A percentile compares a stretch with the other conserved stretches of the same genome.
Conservation (phyloP, 2,113 vertebrate species). For the Clinocottus analis region DNA sequence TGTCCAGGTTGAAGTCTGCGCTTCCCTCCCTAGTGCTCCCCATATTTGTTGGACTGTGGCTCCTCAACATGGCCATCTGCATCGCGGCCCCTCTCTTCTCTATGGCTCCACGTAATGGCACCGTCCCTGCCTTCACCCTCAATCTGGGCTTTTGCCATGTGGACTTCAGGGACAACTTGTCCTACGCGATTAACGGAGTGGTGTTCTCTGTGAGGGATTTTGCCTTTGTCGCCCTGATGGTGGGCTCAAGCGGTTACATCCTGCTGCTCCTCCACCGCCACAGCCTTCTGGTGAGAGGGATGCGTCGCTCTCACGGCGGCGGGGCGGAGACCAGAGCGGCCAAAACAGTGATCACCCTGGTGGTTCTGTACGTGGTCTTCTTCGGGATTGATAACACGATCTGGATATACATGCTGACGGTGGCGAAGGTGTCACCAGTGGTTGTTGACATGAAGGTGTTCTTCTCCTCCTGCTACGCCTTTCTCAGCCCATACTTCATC, state of each 20-base stretch:
- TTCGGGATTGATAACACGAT: slow-evolving; percentile 86
- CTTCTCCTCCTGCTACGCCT: slow-evolving; percentile 85
- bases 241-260: slow-evolving; percentile 82
- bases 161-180: slow-evolving; percentile 81
- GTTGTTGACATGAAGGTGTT: slow-evolving; percentile 86
- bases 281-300: slow-evolving; percentile 65
- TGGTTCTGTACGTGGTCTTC: slow-evolving; percentile 82
- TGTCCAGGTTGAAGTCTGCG: slow-evolving; percentile 69
- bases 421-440: slow-evolving; percentile 79
- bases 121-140: slow-evolving; percentile 81
- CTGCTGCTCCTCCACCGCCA: slow-evolving; percentile 81
- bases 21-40: slow-evolving; percentile 76
- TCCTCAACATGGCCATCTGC: slow-evolving; percentile 84
- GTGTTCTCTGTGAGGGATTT: slow-evolving; percentile 81
- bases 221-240: slow-evolving; percentile 81
- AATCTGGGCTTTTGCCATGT: slow-evolving; percentile 84
- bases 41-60: slow-evolving; percentile 78
- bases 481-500: slow-evolving; percentile 83
- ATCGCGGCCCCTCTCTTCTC: slow-evolving; percentile 81
- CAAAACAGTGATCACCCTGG: slow-evolving; percentile 82
- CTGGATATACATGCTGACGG: slow-evolving; percentile 87
- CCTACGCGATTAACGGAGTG: slow-evolving; percentile 83
- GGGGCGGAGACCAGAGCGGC: slow-evolving; percentile 80
- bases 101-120: slow-evolving; percentile 81
- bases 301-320: slow-evolving; percentile 68